Evolutionary conservation across 2,888 invertebrate genomes (phyloP).

Genomic region (Aplocera efformata): DNA sequence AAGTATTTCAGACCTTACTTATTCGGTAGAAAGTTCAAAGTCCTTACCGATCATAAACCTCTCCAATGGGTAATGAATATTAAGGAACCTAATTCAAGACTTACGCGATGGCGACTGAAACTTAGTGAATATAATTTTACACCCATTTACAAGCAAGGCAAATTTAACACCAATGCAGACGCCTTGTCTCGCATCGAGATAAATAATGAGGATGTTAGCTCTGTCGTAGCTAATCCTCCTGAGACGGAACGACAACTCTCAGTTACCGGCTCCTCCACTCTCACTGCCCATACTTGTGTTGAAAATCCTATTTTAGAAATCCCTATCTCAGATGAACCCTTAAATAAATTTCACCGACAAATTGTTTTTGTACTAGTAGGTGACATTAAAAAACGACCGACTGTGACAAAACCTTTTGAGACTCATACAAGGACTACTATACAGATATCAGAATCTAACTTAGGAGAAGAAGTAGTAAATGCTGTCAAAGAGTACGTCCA

Average conservation of each 20-base stretch:
- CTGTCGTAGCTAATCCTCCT: constrained; percentile 24
- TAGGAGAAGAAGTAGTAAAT: constrained; percentile 29
- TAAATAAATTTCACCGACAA: constrained; percentile 28
- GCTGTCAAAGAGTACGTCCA: constrained; percentile 33
- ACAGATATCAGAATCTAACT: constrained; percentile 24
- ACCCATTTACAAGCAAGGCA: constrained; percentile 26
- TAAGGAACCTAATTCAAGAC: constrained; percentile 24
- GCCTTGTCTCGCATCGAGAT: constrained; percentile 26
- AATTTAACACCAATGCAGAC: no score
- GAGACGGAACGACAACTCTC: constrained; percentile 18
- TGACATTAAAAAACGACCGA: constrained; percentile 22
- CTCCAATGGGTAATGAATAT: constrained; percentile 20
- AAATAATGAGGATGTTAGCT: constrained; percentile 24
- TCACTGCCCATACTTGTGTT: constrained; percentile 19
- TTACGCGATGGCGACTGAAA: constrained; percentile 29
- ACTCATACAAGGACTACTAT: constrained; percentile 22
- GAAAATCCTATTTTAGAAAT: constrained; percentile 31
- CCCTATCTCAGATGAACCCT: constrained; percentile 26
- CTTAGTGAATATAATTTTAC: constrained; percentile 29
- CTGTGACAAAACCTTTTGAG: constrained; percentile 28
- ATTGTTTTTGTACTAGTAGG: constrained; percentile 23
- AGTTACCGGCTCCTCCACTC: not conserved
- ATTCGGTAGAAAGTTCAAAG: constrained; percentile 40
- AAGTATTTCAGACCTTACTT: constrained; percentile 42
- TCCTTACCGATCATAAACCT: constrained; percentile 48